These are phyloP conservation scores for Silurus glanis DNA, from an alignment of 2,113 vertebrate species.

Conservation along the genomic window DNA sequence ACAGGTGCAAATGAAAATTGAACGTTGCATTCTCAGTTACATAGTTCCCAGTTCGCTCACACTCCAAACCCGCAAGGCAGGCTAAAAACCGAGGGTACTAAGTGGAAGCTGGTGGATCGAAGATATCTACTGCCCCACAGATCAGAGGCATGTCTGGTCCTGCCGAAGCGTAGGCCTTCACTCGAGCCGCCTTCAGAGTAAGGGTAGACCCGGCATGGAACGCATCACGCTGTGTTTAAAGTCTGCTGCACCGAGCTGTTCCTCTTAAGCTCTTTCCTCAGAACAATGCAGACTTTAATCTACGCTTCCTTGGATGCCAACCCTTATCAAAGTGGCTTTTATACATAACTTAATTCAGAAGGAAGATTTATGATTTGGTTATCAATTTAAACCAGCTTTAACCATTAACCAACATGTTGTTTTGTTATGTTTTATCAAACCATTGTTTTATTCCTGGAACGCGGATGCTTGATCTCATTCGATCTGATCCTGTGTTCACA, in stretches of 20 bases:
- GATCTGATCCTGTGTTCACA: conserved; percentile 28
- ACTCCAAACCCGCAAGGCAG: neutral
- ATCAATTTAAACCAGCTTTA: neutral
- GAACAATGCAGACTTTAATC: conserved; percentile 16
- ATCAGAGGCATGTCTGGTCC: conserved; percentile 39
- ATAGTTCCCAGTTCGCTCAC: neutral
- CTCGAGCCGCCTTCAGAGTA: neutral
- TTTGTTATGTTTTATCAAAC: neutral
- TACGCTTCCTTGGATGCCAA: conserved; percentile 9
- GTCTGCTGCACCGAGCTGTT: neutral
- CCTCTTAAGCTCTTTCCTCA: neutral
- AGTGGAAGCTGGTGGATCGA: conserved; percentile 26
- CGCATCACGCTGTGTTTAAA: conserved; percentile 30
- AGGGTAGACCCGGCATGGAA: conserved; percentile 7
- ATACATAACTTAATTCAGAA: neutral
- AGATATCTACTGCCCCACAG: conserved; percentile 10
- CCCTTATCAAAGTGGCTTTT: conserved; percentile 1
- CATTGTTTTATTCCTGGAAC: conserved; percentile 17
- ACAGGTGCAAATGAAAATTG: conserved; percentile 49
- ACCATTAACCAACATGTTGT: too few species aligned
- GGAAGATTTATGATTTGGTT: neutral
- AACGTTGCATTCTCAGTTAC: conserved; percentile 4
- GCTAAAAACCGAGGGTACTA: neutral
- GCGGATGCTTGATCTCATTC: conserved; percentile 8
- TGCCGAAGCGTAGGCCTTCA: conserved; percentile 13